phyloP scores from a whole-genome alignment of 2,888 invertebrate genomes.

The Lasius fuliginosus region DNA sequence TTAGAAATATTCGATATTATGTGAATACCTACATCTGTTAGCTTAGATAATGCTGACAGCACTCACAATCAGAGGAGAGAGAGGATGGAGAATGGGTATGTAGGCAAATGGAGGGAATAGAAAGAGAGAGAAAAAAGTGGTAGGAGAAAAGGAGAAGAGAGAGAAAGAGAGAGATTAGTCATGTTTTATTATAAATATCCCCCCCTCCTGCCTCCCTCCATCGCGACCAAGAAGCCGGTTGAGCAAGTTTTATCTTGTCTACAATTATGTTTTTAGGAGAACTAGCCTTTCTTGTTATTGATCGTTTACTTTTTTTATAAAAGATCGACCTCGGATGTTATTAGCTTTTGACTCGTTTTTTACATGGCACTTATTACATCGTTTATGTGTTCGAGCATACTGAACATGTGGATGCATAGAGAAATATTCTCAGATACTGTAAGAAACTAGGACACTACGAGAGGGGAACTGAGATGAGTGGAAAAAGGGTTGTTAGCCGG shows the following conservation, averaged over 20 bases:
- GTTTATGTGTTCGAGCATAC: constrained; percentile 20
- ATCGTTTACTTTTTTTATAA: constrained; percentile 42
- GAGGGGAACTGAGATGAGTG: constrained; percentile 63
- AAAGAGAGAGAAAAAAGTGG: not conserved
- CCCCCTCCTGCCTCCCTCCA: not conserved
- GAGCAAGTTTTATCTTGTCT: constrained; percentile 61
- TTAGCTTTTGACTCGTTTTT: constrained; percentile 41
- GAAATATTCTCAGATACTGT: constrained; percentile 67
- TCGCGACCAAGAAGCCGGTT: constrained; percentile 51
- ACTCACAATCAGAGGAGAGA: constrained; percentile 30
- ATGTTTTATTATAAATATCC: constrained; percentile 77
- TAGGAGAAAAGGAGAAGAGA: constrained; percentile 22
- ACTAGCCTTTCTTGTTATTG: constrained; percentile 42
- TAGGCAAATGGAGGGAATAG: constrained; percentile 31
- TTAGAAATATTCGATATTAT: constrained; percentile 70
- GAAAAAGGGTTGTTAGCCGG: constrained; percentile 63
- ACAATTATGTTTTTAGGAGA: constrained; percentile 59
- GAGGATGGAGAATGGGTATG: constrained; percentile 54
- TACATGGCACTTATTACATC: constrained; percentile 34
- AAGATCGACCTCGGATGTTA: constrained; percentile 41
- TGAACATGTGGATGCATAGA: too few relatives aligned
- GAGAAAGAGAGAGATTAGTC: constrained; percentile 72
- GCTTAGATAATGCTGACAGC: constrained; percentile 77
- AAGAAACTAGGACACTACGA: constrained; percentile 76
- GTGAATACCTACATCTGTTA: constrained; percentile 76